Conservation (phyloP, 1,140 invertebrate genomes). For the Cyclina sinensis region DNA sequence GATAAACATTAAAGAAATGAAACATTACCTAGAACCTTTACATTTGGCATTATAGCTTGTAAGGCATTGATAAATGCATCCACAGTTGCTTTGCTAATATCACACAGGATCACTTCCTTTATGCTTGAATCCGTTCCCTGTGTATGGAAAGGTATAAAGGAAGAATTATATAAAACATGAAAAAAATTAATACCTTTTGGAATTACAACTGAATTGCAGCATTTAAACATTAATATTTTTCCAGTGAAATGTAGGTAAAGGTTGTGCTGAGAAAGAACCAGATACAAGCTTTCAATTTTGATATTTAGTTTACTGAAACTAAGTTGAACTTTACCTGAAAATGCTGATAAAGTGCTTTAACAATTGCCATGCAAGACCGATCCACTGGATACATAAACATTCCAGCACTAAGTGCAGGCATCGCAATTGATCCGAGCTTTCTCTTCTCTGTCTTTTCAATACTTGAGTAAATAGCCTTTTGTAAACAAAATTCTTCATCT, state of each 20-base stretch:
- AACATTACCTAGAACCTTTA: conserved; percentile 21
- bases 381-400: conserved; percentile 76
- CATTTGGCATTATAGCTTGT: conserved; percentile 41
- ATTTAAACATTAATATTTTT: no score
- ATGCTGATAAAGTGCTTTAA: conserved; percentile 49
- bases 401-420: conserved; percentile 77
- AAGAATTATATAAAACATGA: no score
- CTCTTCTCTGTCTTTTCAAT: conserved; percentile 60
- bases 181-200: no score
- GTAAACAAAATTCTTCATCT: conserved; percentile 62
- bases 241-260: no score
- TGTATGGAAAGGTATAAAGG: neutral
- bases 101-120: conserved; percentile 61
- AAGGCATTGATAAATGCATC: conserved; percentile 56
- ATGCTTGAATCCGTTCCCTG: conserved; percentile 6
- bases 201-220: no score
- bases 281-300: no score
- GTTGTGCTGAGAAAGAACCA: no score
- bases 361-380: conserved; percentile 52
- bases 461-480: conserved; percentile 67
- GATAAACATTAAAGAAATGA: no score
- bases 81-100: conserved; percentile 52
- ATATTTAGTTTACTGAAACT: no score
- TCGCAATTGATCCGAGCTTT: conserved; percentile 63
- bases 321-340: conserved; percentile 29